Base-by-base conservation (phyloP, 2,113 vertebrate genomes). In the Cyphomyrus discorhynchus region DNA sequence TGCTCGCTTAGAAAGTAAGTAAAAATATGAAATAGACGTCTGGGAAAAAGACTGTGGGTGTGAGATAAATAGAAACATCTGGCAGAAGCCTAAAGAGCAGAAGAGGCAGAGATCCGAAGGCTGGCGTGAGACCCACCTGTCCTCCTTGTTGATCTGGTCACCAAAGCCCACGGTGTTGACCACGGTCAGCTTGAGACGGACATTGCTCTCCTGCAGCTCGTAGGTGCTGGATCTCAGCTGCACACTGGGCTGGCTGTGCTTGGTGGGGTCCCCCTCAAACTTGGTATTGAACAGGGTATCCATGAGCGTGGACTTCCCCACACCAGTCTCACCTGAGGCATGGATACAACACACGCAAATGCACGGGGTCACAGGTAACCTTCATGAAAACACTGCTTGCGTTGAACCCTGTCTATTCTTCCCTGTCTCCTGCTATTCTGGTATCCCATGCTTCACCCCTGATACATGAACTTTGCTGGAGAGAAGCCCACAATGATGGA, bases 281-380 rank as follows among this genome's bases (percentile, higher is more conserved):
- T 98, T 99, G 93, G 98, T 99, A 94, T 99, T 99, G 95, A 99
- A 99, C 94, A 99, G 95, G 0, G 98, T 99, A 93, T 99, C 98
- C 98, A 99, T 99, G 84, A 99, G 96, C 19, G 98, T 99, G 62
- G 98, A 99, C 93, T 99, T 99, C 66, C 98, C 98, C 92, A 99
- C 96, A 62, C 98, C 98, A 0, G 98, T 99, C 95, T 99, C 98
- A 21, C 98, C 98, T 99, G 83, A 62, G 90, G 92, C 50, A 88
- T 89, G 89, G 87, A 93, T 90, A 91, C 46, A 85, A 50, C 45
- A 42, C n/a, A 53, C 17, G 19, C 39, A 52, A 3, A 85, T 17
- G 17, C 27, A 19, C 70, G 66, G 88, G 35, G 50, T 70, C n/a
- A 70, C n/a, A 70, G 62, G 62, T 31, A 10, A 70, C 62, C n/a